These are phyloP conservation scores for Nomada ferruginata DNA, from an alignment of 2,888 invertebrate species.

Conservation along the genomic window DNA sequence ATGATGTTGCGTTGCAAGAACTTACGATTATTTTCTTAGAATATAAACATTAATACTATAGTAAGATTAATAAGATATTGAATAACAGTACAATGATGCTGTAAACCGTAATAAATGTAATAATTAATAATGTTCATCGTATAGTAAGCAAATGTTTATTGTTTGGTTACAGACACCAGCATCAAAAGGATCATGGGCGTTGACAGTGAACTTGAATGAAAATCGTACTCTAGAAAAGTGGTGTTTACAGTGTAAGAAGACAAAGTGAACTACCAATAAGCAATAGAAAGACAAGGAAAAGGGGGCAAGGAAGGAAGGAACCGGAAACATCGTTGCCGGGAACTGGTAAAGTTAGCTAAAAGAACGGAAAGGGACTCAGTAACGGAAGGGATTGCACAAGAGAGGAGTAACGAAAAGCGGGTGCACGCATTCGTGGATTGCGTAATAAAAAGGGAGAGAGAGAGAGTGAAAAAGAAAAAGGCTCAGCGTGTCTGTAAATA, in stretches of 20 bases:
- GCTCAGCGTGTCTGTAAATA: conserved; percentile 67
- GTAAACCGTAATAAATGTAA: too few relatives aligned
- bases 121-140: too few relatives aligned
- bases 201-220: conserved; percentile 58
- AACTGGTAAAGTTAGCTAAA: conserved; percentile 60
- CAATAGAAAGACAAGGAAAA: conserved; percentile 27
- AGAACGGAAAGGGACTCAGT: conserved; percentile 20
- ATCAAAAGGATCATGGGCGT: conserved; percentile 57
- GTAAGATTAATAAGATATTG: too few relatives aligned
- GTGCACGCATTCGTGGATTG: conserved; percentile 45
- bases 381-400: conserved; percentile 20
- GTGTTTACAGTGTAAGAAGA: conserved; percentile 21
- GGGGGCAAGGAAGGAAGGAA: conserved; percentile 29
- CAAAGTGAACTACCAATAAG: conserved; percentile 53
- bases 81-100: neutral
- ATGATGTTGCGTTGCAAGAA: conserved; percentile 20
- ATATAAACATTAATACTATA: neutral
- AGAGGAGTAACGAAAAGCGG: conserved; percentile 15
- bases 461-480: conserved; percentile 57
- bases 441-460: conserved; percentile 55
- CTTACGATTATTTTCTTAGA: conserved; percentile 8
- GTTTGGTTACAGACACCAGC: conserved; percentile 60
- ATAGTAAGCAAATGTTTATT: neutral
- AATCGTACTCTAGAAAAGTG: conserved; percentile 23
- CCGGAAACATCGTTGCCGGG: conserved; percentile 58